phyloP scores from a whole-genome alignment of 2,888 invertebrate genomes.

The Myopa testacea region DNA sequence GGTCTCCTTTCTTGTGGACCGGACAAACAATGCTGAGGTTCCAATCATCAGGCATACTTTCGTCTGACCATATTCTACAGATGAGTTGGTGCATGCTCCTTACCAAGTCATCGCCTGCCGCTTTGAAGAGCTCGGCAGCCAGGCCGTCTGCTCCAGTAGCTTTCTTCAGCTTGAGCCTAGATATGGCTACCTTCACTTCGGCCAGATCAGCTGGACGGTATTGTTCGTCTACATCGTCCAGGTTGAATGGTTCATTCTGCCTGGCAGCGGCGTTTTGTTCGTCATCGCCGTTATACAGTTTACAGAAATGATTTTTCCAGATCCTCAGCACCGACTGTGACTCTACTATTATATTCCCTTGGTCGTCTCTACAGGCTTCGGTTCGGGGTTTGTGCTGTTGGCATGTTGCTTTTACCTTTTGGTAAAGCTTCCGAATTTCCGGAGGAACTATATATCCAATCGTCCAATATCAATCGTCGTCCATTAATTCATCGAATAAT shows the following conservation, averaged over 20 bases:
- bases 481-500: no score
- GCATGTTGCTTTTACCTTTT: background rate
- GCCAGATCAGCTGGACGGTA: background rate
- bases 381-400: background rate
- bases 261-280: background rate
- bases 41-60: no score
- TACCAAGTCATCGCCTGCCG: no score
- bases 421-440: no score
- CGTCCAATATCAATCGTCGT: no score
- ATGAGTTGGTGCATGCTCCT: no score
- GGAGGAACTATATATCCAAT: no score
- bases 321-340: background rate
- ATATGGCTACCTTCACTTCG: background rate
- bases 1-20: conserved; percentile 23
- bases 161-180: background rate
- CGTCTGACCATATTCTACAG: no score
- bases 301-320: background rate
- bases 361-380: background rate
- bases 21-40: conserved; percentile 26
- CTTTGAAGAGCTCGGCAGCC: background rate
- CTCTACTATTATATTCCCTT: background rate
- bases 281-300: background rate
- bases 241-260: background rate
- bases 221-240: background rate
- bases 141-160: background rate